phyloP scores from a whole-genome alignment of 2,113 vertebrate genomes.

The Tamias sibiricus region DNA sequence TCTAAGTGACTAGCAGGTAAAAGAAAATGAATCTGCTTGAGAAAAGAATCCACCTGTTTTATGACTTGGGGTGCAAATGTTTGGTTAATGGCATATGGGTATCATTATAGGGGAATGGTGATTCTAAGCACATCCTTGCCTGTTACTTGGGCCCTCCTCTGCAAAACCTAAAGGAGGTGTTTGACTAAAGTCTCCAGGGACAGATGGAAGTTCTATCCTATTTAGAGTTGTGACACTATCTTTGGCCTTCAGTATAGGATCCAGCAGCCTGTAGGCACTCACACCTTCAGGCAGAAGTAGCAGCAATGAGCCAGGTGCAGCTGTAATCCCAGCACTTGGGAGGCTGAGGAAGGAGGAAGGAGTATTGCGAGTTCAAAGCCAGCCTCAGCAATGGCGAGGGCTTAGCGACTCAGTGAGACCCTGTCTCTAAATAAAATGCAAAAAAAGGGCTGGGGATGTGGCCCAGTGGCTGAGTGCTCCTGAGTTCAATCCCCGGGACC shows the following conservation, averaged over 20 bases:
- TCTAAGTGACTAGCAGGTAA: neutral
- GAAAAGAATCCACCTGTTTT: neutral
- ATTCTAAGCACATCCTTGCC: neutral
- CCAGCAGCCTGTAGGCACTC: neutral
- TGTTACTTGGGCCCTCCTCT: neutral
- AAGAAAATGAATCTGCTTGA: neutral
- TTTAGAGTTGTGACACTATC: neutral
- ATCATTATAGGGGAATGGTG: neutral
- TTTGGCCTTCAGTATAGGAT: neutral
- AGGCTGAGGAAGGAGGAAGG: too few species aligned
- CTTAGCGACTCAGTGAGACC: too few species aligned
- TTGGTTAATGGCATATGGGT: neutral
- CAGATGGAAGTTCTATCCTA: neutral
- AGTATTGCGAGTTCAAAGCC: too few species aligned
- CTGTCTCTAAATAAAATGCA: too few species aligned
- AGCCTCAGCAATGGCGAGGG: too few species aligned
- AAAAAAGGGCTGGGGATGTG: too few species aligned
- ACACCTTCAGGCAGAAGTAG: neutral
- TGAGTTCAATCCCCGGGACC: too few species aligned
- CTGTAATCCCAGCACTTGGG: too few species aligned
- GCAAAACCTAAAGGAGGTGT: neutral
- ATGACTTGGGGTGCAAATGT: neutral
- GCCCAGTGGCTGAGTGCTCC: too few species aligned
- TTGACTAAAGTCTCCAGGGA: neutral
- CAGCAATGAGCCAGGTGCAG: too few species aligned